These are phyloP conservation scores for Saccopteryx bilineata DNA, from an alignment of 2,113 vertebrate species.

Conservation along the genomic window DNA sequence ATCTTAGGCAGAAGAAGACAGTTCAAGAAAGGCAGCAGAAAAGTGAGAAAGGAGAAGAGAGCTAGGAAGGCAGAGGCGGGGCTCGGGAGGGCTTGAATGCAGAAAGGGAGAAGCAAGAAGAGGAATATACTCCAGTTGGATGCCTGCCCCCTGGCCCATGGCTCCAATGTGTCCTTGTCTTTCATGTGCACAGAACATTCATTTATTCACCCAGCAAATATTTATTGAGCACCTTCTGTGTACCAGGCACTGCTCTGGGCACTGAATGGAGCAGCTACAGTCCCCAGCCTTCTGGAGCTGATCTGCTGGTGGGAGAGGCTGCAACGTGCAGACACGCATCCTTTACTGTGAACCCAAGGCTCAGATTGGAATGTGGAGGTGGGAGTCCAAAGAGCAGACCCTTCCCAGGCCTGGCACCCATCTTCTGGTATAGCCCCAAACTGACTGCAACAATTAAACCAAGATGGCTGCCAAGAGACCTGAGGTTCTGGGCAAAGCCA, in stretches of 20 bases:
- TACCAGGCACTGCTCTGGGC: background rate
- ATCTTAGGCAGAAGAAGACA: background rate
- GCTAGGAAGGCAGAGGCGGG: background rate
- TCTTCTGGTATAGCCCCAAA: background rate
- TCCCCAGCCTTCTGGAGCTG: rapidly evolving
- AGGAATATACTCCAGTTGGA: rapidly evolving
- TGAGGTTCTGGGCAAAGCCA: background rate
- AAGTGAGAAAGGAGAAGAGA: background rate
- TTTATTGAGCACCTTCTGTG: background rate
- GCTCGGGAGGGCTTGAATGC: rapidly evolving
- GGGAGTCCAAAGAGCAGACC: background rate
- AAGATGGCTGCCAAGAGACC: rapidly evolving
- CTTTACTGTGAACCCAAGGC: background rate
- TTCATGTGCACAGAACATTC: rapidly evolving
- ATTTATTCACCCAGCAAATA: background rate
- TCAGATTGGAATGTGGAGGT: background rate
- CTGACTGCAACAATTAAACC: background rate
- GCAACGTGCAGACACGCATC: rapidly evolving
- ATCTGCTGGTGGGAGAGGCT: background rate
- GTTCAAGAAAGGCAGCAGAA: background rate
- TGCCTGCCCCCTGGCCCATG: background rate
- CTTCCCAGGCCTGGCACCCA: background rate
- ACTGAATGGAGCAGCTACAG: background rate
- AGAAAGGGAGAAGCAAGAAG: background rate
- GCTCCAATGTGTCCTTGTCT: background rate